phyloP scores from a whole-genome alignment of 2,888 invertebrate genomes.

The Erpobdella octoculata region DNA sequence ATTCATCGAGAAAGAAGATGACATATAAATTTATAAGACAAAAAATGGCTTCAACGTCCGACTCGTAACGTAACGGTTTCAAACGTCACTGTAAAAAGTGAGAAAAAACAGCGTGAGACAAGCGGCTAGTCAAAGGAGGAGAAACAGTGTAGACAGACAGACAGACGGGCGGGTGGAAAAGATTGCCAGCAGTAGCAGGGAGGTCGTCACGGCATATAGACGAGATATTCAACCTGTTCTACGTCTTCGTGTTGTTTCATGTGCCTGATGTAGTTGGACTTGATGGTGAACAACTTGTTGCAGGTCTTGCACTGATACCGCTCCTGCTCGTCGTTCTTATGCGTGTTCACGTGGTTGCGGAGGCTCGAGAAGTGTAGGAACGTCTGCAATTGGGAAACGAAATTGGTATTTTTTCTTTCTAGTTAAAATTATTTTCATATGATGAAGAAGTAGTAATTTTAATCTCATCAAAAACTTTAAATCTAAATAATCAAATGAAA shows the following conservation, averaged over 20 bases:
- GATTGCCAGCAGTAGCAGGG: not conserved
- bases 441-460: too few species aligned
- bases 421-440: too few species aligned
- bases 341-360: constrained; percentile 25
- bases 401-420: too few species aligned
- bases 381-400: not conserved
- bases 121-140: not conserved
- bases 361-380: constrained; percentile 29
- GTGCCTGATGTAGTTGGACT: not conserved
- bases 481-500: too few species aligned
- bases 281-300: constrained; percentile 8
- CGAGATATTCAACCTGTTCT: constrained; percentile 3
- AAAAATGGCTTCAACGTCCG: too few species aligned
- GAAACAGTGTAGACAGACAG: not conserved
- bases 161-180: not conserved
- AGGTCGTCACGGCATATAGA: not conserved
- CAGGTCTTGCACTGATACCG: constrained; percentile 10
- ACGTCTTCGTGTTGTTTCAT: constrained; percentile 10
- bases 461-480: too few species aligned
- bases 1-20: too few species aligned
- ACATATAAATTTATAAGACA: too few species aligned
- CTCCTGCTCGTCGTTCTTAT: constrained; percentile 23
- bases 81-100: too few species aligned
- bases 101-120: too few species aligned
- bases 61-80: too few species aligned